A percentile compares a stretch with the other conserved stretches of the same genome.
Evolutionary conservation across 2,113 vertebrate species (phyloP).

Genomic region (Noturus placidus): DNA sequence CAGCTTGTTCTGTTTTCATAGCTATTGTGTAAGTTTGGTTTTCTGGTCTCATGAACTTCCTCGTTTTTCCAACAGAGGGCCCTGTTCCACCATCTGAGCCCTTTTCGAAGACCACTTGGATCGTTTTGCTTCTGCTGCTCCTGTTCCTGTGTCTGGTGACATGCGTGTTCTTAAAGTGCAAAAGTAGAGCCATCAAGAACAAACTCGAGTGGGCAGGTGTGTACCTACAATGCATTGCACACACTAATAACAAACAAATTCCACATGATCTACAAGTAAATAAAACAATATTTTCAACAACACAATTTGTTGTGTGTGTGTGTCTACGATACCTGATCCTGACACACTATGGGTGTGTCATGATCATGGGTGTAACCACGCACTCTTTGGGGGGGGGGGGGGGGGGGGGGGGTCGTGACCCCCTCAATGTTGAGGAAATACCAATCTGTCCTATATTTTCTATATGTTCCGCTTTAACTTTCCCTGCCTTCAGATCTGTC

Average conservation of each 20-base stretch:
- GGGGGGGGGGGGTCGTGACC: too few relatives aligned
- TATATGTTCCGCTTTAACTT: too few relatives aligned
- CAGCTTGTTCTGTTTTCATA: not conserved
- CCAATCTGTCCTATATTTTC: too few relatives aligned
- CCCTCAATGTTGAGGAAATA: too few relatives aligned
- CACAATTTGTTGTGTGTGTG: not conserved
- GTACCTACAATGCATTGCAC: constrained; percentile 12
- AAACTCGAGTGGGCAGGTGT: constrained; percentile 3
- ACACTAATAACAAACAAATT: not conserved
- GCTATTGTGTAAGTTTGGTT: not conserved
- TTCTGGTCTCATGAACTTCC: not conserved
- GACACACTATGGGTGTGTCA: too few relatives aligned
- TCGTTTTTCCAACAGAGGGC: constrained; percentile 26
- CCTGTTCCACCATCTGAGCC: not conserved
- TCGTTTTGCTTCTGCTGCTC: not conserved
- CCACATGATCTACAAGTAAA: not conserved
- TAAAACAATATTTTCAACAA: not conserved
- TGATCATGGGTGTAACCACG: too few relatives aligned
- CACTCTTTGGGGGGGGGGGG: too few relatives aligned
- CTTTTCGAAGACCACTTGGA: not conserved
- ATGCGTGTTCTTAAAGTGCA: not conserved
- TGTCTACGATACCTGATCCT: not conserved
- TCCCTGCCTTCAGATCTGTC: too few relatives aligned
- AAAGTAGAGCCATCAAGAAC: constrained; percentile 14
- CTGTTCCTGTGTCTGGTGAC: not conserved